Evolutionary conservation across 1,140 invertebrate species (phyloP), one percentile per base, ranked within the genome.

Genomic region (Trichonephila clavipes): DNA sequence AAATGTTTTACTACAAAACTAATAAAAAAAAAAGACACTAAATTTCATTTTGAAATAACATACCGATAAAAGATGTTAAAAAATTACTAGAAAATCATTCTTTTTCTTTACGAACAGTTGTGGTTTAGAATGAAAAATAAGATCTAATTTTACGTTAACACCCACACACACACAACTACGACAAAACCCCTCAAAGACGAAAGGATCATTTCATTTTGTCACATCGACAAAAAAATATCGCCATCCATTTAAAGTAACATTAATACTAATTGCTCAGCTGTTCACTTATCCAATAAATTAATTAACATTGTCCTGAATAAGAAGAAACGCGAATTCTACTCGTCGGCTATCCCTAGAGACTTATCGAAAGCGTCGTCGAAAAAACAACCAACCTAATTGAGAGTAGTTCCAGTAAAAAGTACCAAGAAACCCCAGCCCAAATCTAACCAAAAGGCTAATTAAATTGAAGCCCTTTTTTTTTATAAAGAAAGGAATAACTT

Each of bases 261-360:
- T 92, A 83, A 92, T 92, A 64, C 77, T 92, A 92, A 92, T 85
- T 92, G 77, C 82, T 85, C 59, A 85, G 81, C 81, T 91, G 90
- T 92, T 85, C 77, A 66, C 90, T 85, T 85, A 92, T 85, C 90
- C 90, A 92, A 92, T 92, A 92, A 92, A 92, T 85, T 83, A 83
- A 92, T 92, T 92, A 92, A 85, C 90, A 92, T 85, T 92, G 90
- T 90, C 72, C 89, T 61, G 5, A n/a, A 19, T 83, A 92, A 61
- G 90, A 92, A 83, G 81, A 92, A 92, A 85, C 44, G 77, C 28
- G 51, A 61, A 90, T 90, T 92, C 61, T 44, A 85, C 81, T 64
- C 34, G 58, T 18, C 21, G 28, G 72, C 16, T 24, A 66, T 34
- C 72, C 90, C 81, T 44, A 51, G 90, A 92, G 90, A 85, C 28